Conservation (phyloP, 2,888 invertebrate species). For the Lithophane ornitopus region DNA sequence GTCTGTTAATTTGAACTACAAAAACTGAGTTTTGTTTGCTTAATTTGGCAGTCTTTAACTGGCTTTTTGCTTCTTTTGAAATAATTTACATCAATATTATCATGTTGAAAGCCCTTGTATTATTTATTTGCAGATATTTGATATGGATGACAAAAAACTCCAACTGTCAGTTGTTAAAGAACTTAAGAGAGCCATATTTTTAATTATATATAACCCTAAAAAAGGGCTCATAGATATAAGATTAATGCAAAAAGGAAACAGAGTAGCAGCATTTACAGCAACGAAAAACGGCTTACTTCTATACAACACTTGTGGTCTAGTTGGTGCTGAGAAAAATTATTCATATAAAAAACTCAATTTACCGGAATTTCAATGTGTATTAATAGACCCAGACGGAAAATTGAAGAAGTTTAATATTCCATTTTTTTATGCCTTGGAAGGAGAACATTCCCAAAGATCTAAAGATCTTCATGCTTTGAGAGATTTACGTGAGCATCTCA, state of each 20-base stretch:
- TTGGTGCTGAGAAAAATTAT: conserved; percentile 92
- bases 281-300: conserved; percentile 95
- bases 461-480: conserved; percentile 96
- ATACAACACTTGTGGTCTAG: conserved; percentile 95
- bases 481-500: conserved; percentile 93
- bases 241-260: conserved; percentile 96
- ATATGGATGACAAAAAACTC: conserved; percentile 84
- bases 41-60: not conserved
- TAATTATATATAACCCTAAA: conserved; percentile 98
- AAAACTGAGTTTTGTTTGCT: not conserved
- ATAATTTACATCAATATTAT: not conserved
- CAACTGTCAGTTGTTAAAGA: conserved; percentile 84
- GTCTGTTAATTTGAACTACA: not conserved
- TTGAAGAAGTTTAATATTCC: conserved; percentile 96
- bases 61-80: not conserved
- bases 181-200: conserved; percentile 93
- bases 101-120: not conserved
- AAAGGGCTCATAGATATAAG: conserved; percentile 98
- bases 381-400: conserved; percentile 95
- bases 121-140: conserved; percentile 82
- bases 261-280: conserved; percentile 97
- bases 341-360: conserved; percentile 90
- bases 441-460: conserved; percentile 96
- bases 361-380: conserved; percentile 93
- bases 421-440: conserved; percentile 97